Base-by-base conservation (phyloP, 2,888 invertebrate species). In the Calephelis perditalis region DNA sequence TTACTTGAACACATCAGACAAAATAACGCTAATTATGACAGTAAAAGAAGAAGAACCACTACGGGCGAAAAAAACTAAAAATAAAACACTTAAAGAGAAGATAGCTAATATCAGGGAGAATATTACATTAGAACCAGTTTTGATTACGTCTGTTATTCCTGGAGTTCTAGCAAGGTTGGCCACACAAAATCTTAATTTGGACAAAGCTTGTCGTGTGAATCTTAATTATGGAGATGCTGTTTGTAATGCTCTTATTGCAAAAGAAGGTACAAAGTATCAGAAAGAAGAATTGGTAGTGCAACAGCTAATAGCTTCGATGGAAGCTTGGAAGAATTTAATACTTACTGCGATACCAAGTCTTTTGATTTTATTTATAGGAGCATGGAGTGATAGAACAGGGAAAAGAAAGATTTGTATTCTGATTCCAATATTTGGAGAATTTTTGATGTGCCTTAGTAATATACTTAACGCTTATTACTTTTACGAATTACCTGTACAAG, bases 141-240 rank as follows among this genome's bases (percentile, higher is more conserved):
- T 94, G 57, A 91, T 92, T 2, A 92, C 92, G 61, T 94, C 92
- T 70, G 92, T 94, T 0, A 83, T 94, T 66, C 93, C 94, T 3
- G 91, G 92, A 66, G 90, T 91, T 0, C 72, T 93, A n/a, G 93
- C 95, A 0, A 92, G 94, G 64, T 78, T 96, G 61, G 96, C 96
- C 4, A 95, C 95, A 5, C 96, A 96, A 81, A 96, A 96, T 80
- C 81, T 96, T 26, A 96, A 96, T 80, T 86, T 96, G 69, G 96
- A 96, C 74, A 96, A 96, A 82, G 96, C 96, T 0, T 96, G 96
- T 72, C 86, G 96, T 26, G 96, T 96, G 0, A 96, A 96, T 74
- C 87, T 95, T 73, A 88, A 87, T 0, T 96, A 94, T 74, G 91
- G 94, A 0, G 92, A 93, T 58, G 85, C 91, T 60, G 92, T 96